Evolutionary conservation across 1,140 invertebrate genomes (phyloP).

Genomic region (Scaptomyza graminum): DNA sequence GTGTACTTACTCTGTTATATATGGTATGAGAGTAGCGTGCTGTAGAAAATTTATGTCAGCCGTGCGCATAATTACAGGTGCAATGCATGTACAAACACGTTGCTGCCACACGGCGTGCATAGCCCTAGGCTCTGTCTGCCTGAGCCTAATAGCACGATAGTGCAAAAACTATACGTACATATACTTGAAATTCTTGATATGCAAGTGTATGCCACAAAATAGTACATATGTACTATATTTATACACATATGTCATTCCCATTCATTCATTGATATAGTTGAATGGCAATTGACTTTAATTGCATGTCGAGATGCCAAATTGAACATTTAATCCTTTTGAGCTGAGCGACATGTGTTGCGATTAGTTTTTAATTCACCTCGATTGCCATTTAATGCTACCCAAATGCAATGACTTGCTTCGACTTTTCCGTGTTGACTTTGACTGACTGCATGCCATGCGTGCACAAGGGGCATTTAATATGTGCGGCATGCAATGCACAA

Average conservation of each 20-base stretch:
- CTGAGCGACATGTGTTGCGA: conserved; percentile 52
- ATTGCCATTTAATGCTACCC: conserved; percentile 47
- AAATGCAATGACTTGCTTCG: conserved; percentile 1
- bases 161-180: neutral
- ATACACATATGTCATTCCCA: no score
- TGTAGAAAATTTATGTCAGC: conserved; percentile 63
- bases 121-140: neutral
- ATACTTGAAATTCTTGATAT: no score
- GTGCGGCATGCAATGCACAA: conserved; percentile 3
- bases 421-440: conserved; percentile 4
- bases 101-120: conserved; percentile 20
- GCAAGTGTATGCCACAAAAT: no score
- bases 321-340: conserved; percentile 62
- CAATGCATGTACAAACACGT: conserved; percentile 68
- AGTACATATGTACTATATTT: no score
- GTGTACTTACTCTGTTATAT: conserved; percentile 7
- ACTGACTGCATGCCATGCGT: conserved; percentile 2
- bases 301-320: conserved; percentile 55
- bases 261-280: no score
- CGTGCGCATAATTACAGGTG: conserved; percentile 75
- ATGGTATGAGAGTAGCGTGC: conserved; percentile 19
- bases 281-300: conserved; percentile 48
- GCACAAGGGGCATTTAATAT: conserved; percentile 19
- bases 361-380: conserved; percentile 63
- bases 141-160: conserved; percentile 39